Evolutionary conservation across 2,888 invertebrate genomes (phyloP).

Genomic region (Ptilodon capucinus): DNA sequence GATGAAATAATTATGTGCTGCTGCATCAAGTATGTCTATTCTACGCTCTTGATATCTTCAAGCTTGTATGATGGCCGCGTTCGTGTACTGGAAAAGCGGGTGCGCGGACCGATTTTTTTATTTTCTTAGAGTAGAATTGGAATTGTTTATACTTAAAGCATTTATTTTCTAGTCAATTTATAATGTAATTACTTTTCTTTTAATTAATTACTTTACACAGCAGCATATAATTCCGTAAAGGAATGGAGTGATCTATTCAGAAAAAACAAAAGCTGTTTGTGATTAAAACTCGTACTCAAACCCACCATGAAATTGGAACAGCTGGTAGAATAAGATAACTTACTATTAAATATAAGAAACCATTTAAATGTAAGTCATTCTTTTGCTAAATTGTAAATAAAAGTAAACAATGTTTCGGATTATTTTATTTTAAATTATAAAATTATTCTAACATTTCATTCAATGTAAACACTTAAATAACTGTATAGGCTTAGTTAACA

Average conservation of each 20-base stretch:
- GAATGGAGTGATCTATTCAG: slow-evolving; percentile 17
- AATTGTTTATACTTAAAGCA: slow-evolving; percentile 1
- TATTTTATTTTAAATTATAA: slow-evolving; percentile 70
- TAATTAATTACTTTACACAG: slow-evolving; percentile 20
- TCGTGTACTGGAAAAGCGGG: not conserved
- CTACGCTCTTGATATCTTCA: not conserved
- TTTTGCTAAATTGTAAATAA: slow-evolving; percentile 70
- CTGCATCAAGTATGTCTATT: slow-evolving; percentile 20
- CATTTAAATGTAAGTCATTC: slow-evolving; percentile 51
- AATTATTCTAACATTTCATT: slow-evolving; percentile 49
- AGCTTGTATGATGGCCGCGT: not conserved
- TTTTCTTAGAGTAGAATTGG: not conserved
- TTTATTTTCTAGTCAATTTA: slow-evolving; percentile 26
- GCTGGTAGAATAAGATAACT: slow-evolving; percentile 43
- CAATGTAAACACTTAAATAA: slow-evolving; percentile 37
- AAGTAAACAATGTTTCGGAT: slow-evolving; percentile 59
- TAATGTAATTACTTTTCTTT: not conserved
- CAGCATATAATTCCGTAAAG: slow-evolving; percentile 28
- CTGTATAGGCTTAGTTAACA: slow-evolving; percentile 24
- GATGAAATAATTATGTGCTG: slow-evolving; percentile 28
- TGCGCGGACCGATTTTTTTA: too few relatives aligned
- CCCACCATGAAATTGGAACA: slow-evolving; percentile 65
- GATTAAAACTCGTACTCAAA: slow-evolving; percentile 56
- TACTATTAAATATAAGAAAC: slow-evolving; percentile 40
- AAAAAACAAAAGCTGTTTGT: slow-evolving; percentile 57